Evolutionary conservation across 1,140 invertebrate species (phyloP).

Genomic region (Orchestia grillus): DNA sequence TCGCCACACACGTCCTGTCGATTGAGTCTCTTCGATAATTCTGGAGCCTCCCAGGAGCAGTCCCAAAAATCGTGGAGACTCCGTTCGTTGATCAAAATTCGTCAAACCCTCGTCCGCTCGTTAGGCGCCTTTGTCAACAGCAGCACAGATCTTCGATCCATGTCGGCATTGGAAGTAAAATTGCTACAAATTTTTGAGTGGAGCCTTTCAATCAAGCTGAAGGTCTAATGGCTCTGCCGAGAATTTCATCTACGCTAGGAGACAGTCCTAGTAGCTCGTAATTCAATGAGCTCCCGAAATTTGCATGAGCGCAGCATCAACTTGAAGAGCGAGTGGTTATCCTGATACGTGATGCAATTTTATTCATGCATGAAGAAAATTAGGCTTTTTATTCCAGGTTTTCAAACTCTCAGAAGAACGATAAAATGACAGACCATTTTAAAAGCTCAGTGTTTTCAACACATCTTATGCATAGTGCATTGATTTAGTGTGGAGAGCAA

Average conservation of each 20-base stretch:
- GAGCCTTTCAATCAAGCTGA: constrained; percentile 11
- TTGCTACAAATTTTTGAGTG: neutral
- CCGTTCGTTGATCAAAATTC: neutral
- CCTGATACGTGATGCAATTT: neutral
- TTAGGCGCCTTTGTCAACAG: constrained; percentile 21
- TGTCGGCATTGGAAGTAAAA: neutral
- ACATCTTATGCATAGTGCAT: neutral
- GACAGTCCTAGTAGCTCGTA: neutral
- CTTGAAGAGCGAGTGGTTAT: neutral
- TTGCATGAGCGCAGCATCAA: neutral
- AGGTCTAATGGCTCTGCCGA: neutral
- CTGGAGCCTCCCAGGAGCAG: neutral
- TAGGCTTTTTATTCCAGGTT: neutral
- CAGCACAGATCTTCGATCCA: constrained; percentile 26
- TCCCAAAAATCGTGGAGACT: neutral
- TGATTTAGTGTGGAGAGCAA: neutral
- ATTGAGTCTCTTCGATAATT: constrained; percentile 22
- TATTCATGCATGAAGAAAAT: neutral
- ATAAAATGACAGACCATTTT: neutral
- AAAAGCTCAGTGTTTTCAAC: neutral
- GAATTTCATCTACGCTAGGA: neutral
- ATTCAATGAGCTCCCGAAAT: neutral
- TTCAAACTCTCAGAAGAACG: neutral
- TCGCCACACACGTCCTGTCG: neutral
- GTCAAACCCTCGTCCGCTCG: neutral